Evolutionary conservation across 1,140 invertebrate genomes (phyloP).

Genomic region (Pogonognathellus flavescens): DNA sequence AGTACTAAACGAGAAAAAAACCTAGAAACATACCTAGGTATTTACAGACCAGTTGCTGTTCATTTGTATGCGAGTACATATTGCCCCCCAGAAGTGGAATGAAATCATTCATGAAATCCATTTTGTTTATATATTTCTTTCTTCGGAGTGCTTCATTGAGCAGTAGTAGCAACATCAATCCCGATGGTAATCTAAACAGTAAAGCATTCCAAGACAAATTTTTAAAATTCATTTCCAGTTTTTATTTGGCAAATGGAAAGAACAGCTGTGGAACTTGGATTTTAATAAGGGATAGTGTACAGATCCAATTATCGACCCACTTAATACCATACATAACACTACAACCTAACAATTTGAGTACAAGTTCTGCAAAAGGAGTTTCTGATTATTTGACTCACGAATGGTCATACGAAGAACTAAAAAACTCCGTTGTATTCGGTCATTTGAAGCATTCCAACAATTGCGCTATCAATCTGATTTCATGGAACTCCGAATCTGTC

Average conservation of each 20-base stretch:
- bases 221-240: background rate
- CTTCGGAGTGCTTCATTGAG: background rate
- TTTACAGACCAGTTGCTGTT: background rate
- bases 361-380: background rate
- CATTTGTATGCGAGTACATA: background rate
- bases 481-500: background rate
- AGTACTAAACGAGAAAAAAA: no score
- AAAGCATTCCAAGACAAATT: background rate
- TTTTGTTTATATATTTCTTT: background rate
- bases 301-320: background rate
- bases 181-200: background rate
- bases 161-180: background rate
- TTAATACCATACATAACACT: background rate
- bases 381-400: constrained; percentile 15
- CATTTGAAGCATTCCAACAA: background rate
- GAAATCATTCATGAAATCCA: background rate
- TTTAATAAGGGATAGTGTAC: background rate
- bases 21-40: no score
- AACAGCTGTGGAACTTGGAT: constrained; percentile 9
- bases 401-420: constrained; percentile 13
- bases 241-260: background rate
- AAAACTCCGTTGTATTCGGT: background rate
- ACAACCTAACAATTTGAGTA: background rate
- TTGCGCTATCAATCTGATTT: background rate
- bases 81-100: background rate